These are phyloP conservation scores for Nycticorax nycticorax DNA, from an alignment of 2,113 vertebrate species.

Conservation along the genomic window DNA sequence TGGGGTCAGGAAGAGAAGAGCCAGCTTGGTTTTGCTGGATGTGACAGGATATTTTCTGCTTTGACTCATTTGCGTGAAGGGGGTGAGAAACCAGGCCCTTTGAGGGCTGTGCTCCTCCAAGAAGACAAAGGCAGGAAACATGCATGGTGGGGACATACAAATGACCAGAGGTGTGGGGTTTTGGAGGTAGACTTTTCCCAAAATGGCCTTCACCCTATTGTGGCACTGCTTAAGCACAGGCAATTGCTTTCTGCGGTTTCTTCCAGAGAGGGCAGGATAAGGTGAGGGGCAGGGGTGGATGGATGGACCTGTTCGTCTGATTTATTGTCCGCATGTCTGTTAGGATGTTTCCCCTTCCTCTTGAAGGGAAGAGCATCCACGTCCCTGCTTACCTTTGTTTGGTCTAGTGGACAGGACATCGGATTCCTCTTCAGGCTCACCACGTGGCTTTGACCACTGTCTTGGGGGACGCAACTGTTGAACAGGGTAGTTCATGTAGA, in stretches of 20 bases:
- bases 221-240: neutral
- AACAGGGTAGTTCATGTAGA: neutral
- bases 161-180: neutral
- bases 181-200: neutral
- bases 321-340: neutral
- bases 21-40: neutral
- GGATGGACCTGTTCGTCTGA: neutral
- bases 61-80: neutral
- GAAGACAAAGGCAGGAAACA: neutral
- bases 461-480: neutral
- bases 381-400: neutral
- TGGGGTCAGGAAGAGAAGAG: neutral
- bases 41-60: neutral
- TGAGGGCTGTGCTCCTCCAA: neutral
- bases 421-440: neutral
- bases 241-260: neutral
- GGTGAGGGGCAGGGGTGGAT: neutral
- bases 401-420: neutral
- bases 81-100: neutral
- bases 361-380: neutral
- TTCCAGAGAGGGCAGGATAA: neutral
- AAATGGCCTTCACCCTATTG: neutral
- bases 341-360: neutral
- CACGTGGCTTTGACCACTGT: neutral
- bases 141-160: fast-evolving